Conservation (phyloP, 2,113 vertebrate genomes). For the Leiothrix lutea region DNA sequence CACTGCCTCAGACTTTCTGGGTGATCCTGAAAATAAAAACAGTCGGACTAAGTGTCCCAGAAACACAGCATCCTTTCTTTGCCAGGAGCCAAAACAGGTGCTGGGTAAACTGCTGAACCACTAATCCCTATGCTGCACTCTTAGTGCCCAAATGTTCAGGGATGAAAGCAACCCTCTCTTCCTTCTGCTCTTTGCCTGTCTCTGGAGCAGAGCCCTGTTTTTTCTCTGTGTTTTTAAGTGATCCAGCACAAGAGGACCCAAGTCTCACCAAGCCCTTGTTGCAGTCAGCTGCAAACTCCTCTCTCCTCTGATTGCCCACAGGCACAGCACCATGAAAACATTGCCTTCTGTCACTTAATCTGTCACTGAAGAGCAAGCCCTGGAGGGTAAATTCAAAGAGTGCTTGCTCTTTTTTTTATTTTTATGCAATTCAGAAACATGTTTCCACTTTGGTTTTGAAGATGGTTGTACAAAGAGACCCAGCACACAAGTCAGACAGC, state of each 20-base stretch:
- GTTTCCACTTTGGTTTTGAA: background rate
- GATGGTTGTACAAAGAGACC: background rate
- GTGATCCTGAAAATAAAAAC: background rate
- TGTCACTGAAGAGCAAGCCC: background rate
- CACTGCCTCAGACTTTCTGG: background rate
- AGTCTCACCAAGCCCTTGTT: background rate
- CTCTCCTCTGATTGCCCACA: background rate
- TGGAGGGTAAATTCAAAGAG: background rate
- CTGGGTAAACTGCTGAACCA: background rate
- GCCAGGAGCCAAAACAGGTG: background rate
- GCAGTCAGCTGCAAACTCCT: background rate
- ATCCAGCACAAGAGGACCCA: background rate
- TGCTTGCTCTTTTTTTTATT: background rate
- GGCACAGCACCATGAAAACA: background rate
- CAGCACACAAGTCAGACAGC: background rate
- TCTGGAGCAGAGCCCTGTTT: background rate
- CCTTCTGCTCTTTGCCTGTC: background rate
- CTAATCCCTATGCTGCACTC: background rate
- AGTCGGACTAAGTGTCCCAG: background rate
- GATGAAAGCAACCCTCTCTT: background rate
- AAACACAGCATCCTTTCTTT: background rate
- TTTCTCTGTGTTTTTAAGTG: background rate
- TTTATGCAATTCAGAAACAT: background rate
- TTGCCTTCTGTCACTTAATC: background rate
- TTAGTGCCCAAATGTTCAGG: background rate